These are phyloP conservation scores for Narcine bancroftii DNA, from an alignment of 2,113 vertebrate species.

Conservation along the genomic window DNA sequence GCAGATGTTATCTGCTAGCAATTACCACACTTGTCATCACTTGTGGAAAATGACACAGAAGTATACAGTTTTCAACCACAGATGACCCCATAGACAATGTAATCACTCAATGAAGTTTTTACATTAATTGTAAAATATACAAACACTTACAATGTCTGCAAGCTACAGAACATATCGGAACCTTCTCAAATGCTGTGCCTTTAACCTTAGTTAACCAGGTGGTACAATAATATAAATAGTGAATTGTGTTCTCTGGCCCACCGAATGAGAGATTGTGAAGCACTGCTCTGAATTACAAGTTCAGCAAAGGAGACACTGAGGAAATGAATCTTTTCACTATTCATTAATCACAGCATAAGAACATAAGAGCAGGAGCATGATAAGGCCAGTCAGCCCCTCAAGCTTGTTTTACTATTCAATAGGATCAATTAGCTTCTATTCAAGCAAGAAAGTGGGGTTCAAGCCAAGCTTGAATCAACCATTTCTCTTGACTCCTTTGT, in stretches of 20 bases:
- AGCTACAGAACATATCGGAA: slow-evolving; percentile 17
- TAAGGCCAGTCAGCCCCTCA: too few relatives aligned
- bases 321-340: not conserved
- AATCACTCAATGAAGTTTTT: slow-evolving; percentile 34
- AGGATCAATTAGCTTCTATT: too few relatives aligned
- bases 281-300: not conserved
- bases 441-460: too few relatives aligned
- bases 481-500: too few relatives aligned
- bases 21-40: slow-evolving; percentile 69
- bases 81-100: slow-evolving; percentile 21
- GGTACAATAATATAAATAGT: slow-evolving; percentile 4
- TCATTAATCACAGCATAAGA: not conserved
- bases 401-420: too few relatives aligned
- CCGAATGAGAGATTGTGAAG: not conserved
- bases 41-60: slow-evolving; percentile 58
- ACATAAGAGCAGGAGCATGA: too few relatives aligned
- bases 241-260: not conserved
- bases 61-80: slow-evolving; percentile 42
- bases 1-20: slow-evolving; percentile 75
- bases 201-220: not conserved
- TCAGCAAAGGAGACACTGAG: not conserved
- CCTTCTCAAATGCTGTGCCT: not conserved
- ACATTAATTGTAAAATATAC: slow-evolving; percentile 30
- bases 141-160: slow-evolving; percentile 28
- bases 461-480: too few relatives aligned